Evolutionary conservation across 2,797 vertebrate species (phyloP), one percentile per base, ranked within the genome.

Genomic region (Helicolenus hilgendorfi): DNA sequence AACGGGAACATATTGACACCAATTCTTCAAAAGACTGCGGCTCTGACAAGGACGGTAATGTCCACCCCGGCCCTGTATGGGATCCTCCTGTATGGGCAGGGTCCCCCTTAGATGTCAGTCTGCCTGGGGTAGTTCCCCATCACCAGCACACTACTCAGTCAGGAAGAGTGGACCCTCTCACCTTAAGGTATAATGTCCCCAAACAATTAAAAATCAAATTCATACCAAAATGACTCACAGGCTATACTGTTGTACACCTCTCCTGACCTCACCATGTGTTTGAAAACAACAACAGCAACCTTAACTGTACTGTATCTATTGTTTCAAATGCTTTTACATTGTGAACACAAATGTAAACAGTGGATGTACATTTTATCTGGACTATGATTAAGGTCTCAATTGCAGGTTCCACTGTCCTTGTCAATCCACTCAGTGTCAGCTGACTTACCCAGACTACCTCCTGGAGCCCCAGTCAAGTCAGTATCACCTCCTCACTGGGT

Each of bases 401-500:
- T 31, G 15, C 74, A 92, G 85, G 62, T 85, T 73, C 31, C 60
- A 70, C 13, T 83, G 45, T 84, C 75, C 88, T 13, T 82, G 58
- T 69, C 84, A 89, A 41, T 49, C 72, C 26, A 7, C 77, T 74
- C 89, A 87, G 4, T 68, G 69, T 59, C 79, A 83, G 14, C 31
- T 85, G n/a, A 59, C 53, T 7, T 86, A 79, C 71, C 53, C 85
- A 20, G 89, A 92, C 60, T 85, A 76, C 85, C 7, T 85, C 18
- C 53, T 79, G 67, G 81, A 88, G 22, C 58, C 83, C 31, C 92
- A 91, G 4, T 10, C 74, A 1, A 88, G 36, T 80, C 88, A 86
- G 45, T 91, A 84, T 79, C 71, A 88, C 24, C 26, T 84, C 49
- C 41, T 83, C 59, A 33, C 62, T n/a, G 73, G 78, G 93, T 93